Percentiles rank a stretch among this genome's conserved stretches.
These are phyloP conservation scores for Lemur catta DNA, from an alignment of 2,797 vertebrate genomes.

Conservation along the genomic window DNA sequence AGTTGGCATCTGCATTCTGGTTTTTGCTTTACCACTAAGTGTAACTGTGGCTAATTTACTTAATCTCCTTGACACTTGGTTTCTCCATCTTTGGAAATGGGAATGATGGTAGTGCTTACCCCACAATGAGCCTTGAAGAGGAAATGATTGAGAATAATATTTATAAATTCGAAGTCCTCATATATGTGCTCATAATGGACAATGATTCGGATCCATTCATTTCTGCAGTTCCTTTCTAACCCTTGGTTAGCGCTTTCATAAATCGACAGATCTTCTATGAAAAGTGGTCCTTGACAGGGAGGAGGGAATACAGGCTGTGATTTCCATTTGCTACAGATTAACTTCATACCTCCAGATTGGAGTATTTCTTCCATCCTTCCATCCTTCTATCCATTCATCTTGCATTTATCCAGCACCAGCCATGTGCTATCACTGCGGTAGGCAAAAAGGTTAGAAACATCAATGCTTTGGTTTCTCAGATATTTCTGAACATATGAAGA, in stretches of 20 bases:
- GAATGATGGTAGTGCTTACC: background rate
- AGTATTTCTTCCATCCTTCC: background rate
- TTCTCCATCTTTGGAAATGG: background rate
- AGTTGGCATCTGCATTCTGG: background rate
- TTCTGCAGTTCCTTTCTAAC: background rate
- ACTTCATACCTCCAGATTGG: background rate
- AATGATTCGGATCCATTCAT: background rate
- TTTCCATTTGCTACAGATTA: background rate
- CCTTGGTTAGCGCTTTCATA: background rate
- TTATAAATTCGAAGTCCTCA: background rate
- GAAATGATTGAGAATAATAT: background rate
- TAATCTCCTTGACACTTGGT: background rate
- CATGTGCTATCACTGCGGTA: background rate
- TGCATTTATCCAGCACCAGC: background rate
- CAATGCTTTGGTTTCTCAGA: background rate
- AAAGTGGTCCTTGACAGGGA: background rate
- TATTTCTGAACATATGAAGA: background rate
- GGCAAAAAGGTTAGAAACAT: background rate
- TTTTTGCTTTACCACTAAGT: background rate
- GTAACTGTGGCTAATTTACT: background rate
- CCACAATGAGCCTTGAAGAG: background rate
- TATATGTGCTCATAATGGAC: background rate
- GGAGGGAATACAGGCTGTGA: background rate
- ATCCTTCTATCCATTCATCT: background rate
- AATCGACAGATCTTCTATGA: background rate